Base-by-base conservation (phyloP, 2,888 invertebrate species). In the Leptopilina syphax region DNA sequence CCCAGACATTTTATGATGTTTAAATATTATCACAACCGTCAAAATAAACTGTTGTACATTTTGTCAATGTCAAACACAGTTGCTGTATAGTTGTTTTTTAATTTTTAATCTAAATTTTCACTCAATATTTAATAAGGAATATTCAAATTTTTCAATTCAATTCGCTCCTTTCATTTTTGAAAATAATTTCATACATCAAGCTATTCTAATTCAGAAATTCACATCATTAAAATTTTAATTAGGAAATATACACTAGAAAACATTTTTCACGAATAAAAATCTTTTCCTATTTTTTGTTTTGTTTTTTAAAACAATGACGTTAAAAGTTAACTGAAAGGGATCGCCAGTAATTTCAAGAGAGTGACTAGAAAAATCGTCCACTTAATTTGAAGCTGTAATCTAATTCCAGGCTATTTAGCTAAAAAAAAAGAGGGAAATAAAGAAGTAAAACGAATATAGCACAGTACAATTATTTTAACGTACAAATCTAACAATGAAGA, bases 41-140 rank as follows among this genome's bases (percentile, higher is more conserved):
- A 57, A 34, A 73, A 73, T 34, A 73, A 57, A 70, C 54, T 27
- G 34, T 54, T n/a, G 1, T 34, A 41, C 57, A 34, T 73, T 73
- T 57, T 73, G n/a, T 10, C 57, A 73, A 24, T 63, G 63, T 24
- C 63, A 63, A 63, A 24, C 63, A n/a, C 18, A 63, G n/a, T 9
- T 24, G 24, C 63, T 24, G 2, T 6, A 0, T 18, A 24, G 18
- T 24, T 63, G 18, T 63, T 18, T 24, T 18, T 0, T 63, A 0
- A 63, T 9, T 9, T 63, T 7, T 7, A 63, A 63, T 18, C 24
- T 9, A 3, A 63, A 63, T 18, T 60, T 50, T 3, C 9, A 50
- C 12, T 50, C 3, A 50, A 50, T 50, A 10, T 50, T 50, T 50
- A 50, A 10, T 50, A 12, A 8, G 5, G 8, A 7, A 7, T 8